These are phyloP conservation scores for Leptodactylus fuscus DNA, from an alignment of 2,113 vertebrate genomes.

Conservation along the genomic window DNA sequence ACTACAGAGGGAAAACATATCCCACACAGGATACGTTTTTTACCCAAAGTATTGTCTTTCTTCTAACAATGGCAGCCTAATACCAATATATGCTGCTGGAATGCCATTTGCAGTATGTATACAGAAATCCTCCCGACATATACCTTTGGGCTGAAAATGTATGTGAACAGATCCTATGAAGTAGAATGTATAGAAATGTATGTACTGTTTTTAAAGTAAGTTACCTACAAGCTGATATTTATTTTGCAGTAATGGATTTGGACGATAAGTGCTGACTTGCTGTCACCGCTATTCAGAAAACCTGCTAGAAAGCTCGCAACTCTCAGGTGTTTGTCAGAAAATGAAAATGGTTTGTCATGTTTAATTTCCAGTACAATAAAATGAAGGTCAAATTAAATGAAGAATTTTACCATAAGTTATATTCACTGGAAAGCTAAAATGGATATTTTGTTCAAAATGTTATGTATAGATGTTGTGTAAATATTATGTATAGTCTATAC, in stretches of 20 bases:
- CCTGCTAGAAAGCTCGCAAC: not conserved
- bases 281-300: not conserved
- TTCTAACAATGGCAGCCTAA: too few relatives aligned
- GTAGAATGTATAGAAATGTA: not conserved
- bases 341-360: not conserved
- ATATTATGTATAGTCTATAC: not conserved
- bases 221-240: not conserved
- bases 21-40: too few relatives aligned
- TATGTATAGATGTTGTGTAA: not conserved
- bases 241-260: not conserved
- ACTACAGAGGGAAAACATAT: too few relatives aligned
- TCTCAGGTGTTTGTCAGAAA: not conserved
- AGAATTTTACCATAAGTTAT: too few relatives aligned
- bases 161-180: too few relatives aligned
- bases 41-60: too few relatives aligned
- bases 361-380: not conserved
- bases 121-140: too few relatives aligned
- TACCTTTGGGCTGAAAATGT: too few relatives aligned
- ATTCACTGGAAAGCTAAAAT: too few relatives aligned
- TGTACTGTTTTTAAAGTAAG: not conserved
- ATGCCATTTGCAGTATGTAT: too few relatives aligned
- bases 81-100: too few relatives aligned
- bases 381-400: too few relatives aligned
- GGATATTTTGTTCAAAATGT: not conserved
- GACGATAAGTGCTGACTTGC: not conserved